Conservation (phyloP, 2,888 invertebrate species). For the Protodeltote pygarga region DNA sequence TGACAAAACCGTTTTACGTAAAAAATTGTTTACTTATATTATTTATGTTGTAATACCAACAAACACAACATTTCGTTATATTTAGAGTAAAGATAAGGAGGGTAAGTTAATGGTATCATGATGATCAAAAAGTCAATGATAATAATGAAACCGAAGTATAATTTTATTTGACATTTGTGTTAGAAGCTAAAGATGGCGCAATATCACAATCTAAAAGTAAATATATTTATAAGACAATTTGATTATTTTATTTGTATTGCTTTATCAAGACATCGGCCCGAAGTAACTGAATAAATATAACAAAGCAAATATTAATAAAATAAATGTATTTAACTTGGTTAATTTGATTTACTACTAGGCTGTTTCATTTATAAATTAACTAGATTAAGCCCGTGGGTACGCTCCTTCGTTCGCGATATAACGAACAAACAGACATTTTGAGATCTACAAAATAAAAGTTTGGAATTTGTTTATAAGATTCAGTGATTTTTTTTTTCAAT, state of each 20-base stretch:
- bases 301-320: conserved; percentile 63
- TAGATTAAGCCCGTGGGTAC: too few species aligned
- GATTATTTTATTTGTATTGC: conserved; percentile 53
- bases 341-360: conserved; percentile 49
- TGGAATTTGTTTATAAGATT: too few species aligned
- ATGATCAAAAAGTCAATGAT: conserved; percentile 22
- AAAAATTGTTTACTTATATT: too few species aligned
- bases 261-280: conserved; percentile 62
- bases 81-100: too few species aligned
- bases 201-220: conserved; percentile 49
- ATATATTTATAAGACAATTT: conserved; percentile 56
- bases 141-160: background rate
- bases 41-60: too few species aligned
- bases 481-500: too few species aligned
- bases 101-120: too few species aligned
- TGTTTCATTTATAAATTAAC: conserved; percentile 1
- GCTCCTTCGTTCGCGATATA: too few species aligned
- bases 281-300: conserved; percentile 61
- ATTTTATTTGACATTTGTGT: background rate
- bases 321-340: conserved; percentile 61
- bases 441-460: too few species aligned
- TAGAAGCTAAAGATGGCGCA: conserved; percentile 34
- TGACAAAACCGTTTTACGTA: too few species aligned
- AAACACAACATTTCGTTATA: too few species aligned
- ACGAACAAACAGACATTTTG: too few species aligned